Base-by-base conservation (phyloP, 2,113 vertebrate genomes). In the Verasper variegatus region DNA sequence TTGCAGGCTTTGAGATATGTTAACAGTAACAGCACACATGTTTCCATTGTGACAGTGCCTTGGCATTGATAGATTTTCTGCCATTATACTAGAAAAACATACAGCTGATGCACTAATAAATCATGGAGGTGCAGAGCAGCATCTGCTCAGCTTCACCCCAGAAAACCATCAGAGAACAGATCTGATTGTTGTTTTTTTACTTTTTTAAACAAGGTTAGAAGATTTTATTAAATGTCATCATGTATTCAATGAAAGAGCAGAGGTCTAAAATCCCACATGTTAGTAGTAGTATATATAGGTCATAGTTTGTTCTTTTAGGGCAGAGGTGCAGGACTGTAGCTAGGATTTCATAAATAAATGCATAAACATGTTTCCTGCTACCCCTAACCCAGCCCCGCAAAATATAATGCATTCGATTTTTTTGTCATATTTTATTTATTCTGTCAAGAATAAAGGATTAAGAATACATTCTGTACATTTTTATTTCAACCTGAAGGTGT, bases 61-160 rank as follows among this genome's bases (percentile, higher is more conserved):
- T 67, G 85, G 72, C 84, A 84, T 69, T 85, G 87, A 90, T 86
- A 70, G 76, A 90, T 83, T 75, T 63, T 45, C 78, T 65, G 68
- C 68, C 79, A 74, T 86, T 81, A 68, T 57, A 23, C 73, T 84
- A 58, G 26, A 47, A 85, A 87, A 90, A 90, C 82, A 87, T 7
- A 7, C 70, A 71, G 60, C 65, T 74, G 81, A 81, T 75, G 59
- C 26, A 7, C 75, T 64, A 72, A 82, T 85, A 87, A 88, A 83
- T 86, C 86, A 90, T 37, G 64, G 14, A 42, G 13, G 42, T 14
- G 75, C 71, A 74, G 11, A 66, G 68, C 65, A 0, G 64, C 10
- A 65, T n/a, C 86, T 88, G 82, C 35, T 87, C 73, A 61, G 64
- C 37, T 52, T 88, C 82, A 74, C 1, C 10, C 60, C 17, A 11